Evolutionary conservation across 92 coral and sea anemone genomes (phyloP).

Genomic region (Ricordea florida): DNA sequence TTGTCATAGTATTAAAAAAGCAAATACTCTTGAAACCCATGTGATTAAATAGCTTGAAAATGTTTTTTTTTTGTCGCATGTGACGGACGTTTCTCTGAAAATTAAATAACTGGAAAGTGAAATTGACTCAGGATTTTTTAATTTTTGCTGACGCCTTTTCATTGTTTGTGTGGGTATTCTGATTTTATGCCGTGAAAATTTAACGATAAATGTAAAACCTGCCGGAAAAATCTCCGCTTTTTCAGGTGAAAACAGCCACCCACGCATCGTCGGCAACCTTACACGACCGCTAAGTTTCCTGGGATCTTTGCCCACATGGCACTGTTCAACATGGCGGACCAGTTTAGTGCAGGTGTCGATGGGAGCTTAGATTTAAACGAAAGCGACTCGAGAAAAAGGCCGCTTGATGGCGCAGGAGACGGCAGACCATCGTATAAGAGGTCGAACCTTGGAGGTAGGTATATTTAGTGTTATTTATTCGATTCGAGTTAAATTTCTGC

Average conservation of each 20-base stretch:
- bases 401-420: slow-evolving; percentile 85
- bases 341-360: slow-evolving; percentile 75
- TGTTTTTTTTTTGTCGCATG: no score
- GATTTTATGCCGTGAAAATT: no score
- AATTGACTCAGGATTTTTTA: no score
- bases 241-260: background rate
- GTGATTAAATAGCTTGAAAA: no score
- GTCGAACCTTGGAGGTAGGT: slow-evolving; percentile 95
- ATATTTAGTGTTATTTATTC: background rate
- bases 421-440: slow-evolving; percentile 85
- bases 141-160: no score
- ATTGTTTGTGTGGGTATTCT: no score
- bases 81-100: no score
- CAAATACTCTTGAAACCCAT: slow-evolving; percentile 15
- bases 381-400: slow-evolving; percentile 92
- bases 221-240: background rate
- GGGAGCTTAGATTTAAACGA: slow-evolving; percentile 72
- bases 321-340: slow-evolving; percentile 92
- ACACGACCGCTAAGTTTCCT: slow-evolving; percentile 36
- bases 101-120: no score
- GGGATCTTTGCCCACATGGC: slow-evolving; percentile 69
- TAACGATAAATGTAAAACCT: background rate
- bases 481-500: background rate
- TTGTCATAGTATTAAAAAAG: slow-evolving; percentile 3
- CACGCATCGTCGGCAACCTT: no score